These are phyloP conservation scores for Pollimyrus isidori DNA, from an alignment of 2,113 vertebrate species.

Conservation along the genomic window DNA sequence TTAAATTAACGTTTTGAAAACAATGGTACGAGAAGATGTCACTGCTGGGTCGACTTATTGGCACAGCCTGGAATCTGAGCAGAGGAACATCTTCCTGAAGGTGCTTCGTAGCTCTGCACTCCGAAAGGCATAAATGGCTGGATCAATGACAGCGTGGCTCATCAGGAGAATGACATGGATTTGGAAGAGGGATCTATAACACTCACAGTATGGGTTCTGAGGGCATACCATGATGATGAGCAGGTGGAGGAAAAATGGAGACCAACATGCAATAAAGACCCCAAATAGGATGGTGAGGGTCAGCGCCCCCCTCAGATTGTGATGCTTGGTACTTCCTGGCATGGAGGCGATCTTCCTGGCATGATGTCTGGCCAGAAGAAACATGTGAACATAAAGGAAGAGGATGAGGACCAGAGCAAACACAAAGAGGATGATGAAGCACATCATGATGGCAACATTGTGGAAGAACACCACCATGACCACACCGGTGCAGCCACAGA, in stretches of 20 bases:
- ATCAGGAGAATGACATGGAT: slow-evolving; percentile 79
- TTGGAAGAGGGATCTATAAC: slow-evolving; percentile 85
- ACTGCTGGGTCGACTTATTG: not conserved
- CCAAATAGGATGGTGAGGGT: slow-evolving; percentile 87
- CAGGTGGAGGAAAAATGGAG: slow-evolving; percentile 83
- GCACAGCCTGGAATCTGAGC: slow-evolving; percentile 37
- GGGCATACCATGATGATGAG: slow-evolving; percentile 79
- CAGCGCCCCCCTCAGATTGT: slow-evolving; percentile 74
- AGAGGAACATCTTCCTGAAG: slow-evolving; percentile 76
- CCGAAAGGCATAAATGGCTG: slow-evolving; percentile 88
- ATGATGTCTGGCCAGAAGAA: slow-evolving; percentile 78
- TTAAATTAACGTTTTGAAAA: not conserved
- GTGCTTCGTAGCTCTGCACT: slow-evolving; percentile 75
- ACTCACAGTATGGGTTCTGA: slow-evolving; percentile 84
- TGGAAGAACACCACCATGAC: slow-evolving; percentile 74
- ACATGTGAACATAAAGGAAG: slow-evolving; percentile 86
- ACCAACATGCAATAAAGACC: slow-evolving; percentile 84
- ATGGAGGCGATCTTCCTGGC: slow-evolving; percentile 68
- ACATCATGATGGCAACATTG: slow-evolving; percentile 66
- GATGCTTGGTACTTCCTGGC: slow-evolving; percentile 44
- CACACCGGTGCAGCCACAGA: slow-evolving; percentile 66
- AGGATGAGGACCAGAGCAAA: slow-evolving; percentile 74
- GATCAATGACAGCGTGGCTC: slow-evolving; percentile 83
- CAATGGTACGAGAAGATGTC: not conserved
- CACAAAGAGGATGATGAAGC: slow-evolving; percentile 72